A percentile compares a stretch with the other conserved stretches of the same genome.
Evolutionary conservation across 2,113 vertebrate species (phyloP).

Genomic region (Pygathrix nemaeus): DNA sequence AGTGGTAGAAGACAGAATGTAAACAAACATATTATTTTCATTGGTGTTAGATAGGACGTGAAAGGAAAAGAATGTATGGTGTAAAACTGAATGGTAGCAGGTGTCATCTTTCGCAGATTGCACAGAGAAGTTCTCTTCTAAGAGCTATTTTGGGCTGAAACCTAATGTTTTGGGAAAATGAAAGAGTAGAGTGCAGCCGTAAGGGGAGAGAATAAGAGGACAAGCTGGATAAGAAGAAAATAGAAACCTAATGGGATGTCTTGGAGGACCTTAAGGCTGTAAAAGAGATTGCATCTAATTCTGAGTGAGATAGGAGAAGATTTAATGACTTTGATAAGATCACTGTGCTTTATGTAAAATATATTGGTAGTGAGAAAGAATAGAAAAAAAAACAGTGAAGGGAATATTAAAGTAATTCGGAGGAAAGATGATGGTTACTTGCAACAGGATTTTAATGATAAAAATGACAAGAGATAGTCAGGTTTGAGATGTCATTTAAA

Average conservation of each 20-base stretch:
- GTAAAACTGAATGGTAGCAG: not conserved
- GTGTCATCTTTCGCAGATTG: not conserved
- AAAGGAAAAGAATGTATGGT: not conserved
- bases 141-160: not conserved
- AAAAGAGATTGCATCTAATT: not conserved
- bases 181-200: not conserved
- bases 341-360: not conserved
- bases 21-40: not conserved
- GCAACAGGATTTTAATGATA: not conserved
- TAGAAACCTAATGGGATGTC: not conserved
- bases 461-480: conserved; percentile 20
- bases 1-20: not conserved
- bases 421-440: not conserved
- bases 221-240: not conserved
- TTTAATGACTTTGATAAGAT: not conserved
- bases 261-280: not conserved
- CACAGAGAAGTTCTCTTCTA: not conserved
- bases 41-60: not conserved
- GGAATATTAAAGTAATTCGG: not conserved
- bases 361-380: not conserved
- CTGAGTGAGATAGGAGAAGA: not conserved
- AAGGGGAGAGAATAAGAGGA: not conserved
- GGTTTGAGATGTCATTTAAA: not conserved
- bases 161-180: not conserved
- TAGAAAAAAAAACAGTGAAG: conserved; percentile 1